These are phyloP conservation scores for Piliocolobus tephrosceles DNA, from an alignment of 2,113 vertebrate genomes.

Conservation along the genomic window DNA sequence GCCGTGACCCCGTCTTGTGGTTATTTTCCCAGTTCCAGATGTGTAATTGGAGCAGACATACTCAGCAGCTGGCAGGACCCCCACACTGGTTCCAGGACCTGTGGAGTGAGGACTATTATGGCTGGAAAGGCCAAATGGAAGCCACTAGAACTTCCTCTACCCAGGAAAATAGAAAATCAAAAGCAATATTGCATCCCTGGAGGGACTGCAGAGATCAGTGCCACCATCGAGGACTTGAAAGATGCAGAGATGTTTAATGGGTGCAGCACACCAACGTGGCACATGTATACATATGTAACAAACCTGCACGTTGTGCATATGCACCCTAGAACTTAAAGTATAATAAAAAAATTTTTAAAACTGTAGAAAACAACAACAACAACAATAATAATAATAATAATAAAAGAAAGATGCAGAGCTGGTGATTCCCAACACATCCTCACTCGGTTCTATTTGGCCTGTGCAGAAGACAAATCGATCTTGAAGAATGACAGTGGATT, in stretches of 20 bases:
- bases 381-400: no score
- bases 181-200: neutral
- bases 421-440: no score
- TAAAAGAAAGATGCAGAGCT: no score
- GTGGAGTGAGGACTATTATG: neutral
- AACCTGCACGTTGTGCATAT: no score
- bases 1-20: neutral
- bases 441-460: no score
- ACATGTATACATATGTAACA: no score
- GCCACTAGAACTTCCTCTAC: neutral
- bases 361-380: no score
- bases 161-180: neutral
- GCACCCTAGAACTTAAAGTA: no score
- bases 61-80: neutral
- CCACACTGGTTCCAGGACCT: neutral
- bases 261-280: no score
- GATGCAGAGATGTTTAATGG: neutral
- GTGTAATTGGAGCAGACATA: neutral
- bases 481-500: no score
- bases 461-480: no score
- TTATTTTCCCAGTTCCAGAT: neutral
- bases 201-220: neutral
- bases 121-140: neutral
- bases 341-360: no score
- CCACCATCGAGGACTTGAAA: neutral